Evolutionary conservation across 2,113 vertebrate genomes (phyloP), one percentile per base, ranked within the genome.

Genomic region (Ictidomys tridecemlineatus): DNA sequence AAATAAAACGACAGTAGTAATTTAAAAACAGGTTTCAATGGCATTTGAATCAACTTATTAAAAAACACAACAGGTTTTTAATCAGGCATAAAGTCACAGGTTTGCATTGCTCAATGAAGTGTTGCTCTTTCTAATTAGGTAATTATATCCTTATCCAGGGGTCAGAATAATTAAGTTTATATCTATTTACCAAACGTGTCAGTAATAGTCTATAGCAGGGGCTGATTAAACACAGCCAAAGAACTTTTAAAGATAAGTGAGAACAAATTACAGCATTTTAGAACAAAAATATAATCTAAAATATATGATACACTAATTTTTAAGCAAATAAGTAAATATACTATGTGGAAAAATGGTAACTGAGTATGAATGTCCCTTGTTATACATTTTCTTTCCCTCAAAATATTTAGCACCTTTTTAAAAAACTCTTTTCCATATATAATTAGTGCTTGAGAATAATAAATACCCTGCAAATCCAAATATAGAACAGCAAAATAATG

Each of bases 131-230:
- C 22, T 95, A 97, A 97, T 97, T 95, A 95, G 84, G 76, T 61
- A 86, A 94, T 93, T 95, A 95, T 39, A 89, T 89, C 45, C 69
- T 95, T 58, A 85, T 93, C 34, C 18, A 78, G 32, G 97, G 94
- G 92, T 90, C 90, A 96, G 93, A 95, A 93, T 93, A 95, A 95
- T 93, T 95, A 92, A 65, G 61, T 93, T 96, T 67, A 37, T 65
- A 85, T 89, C 65, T 94, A 63, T 69, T 91, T 93, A 67, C 45
- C 42, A 85, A 93, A 85, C 28, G 14, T 89, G 67, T 89, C 42
- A 82, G 14, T 76, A 85, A 63, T 42, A 87, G n/a, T 58, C 42
- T 88, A n/a, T 65, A 82, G 13, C 13, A 58, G 45, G 30, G 74
- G 42, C 53, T 80, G 34, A 39, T 14, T n/a, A 13, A 32, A 67